Base-by-base conservation (phyloP, 2,797 vertebrate genomes). In the Anguilla megastoma region DNA sequence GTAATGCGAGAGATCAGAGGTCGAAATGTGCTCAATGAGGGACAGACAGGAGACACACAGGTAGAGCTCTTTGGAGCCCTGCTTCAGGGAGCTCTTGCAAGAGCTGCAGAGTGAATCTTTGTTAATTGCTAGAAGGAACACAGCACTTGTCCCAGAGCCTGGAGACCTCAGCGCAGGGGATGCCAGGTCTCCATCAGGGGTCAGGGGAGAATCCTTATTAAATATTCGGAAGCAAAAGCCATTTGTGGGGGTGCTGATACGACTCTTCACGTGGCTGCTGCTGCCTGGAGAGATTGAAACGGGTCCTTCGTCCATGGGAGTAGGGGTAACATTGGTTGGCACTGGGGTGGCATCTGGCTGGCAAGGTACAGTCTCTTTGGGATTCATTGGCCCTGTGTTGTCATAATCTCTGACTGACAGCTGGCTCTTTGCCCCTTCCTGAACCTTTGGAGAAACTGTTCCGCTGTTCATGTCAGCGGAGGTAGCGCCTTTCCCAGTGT, bases 31-130 rank as follows among this genome's bases (percentile, higher is more conserved):
- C 8, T 94, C 95, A 0, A 74, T 93, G 79, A 93, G 93, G 27
- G 95, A 94, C 87, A 93, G 92, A 87, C 95, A 95, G 86, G 94
- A 93, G 87, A 91, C 93, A 91, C 95, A 96, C 12, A 95, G 92
- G 86, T 95, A 94, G 76, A 95, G 85, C 79, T 96, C 94, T 0
- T 95, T 90, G 85, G 90, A 93, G 84, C 94, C 93, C 86, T 92
- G 91, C 54, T 86, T 89, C 0, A 3, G 89, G 88, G 90, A 90
- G 48, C 84, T 89, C 89, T 93, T 92, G 87, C 89, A 92, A 63
- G 86, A 94, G 88, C 92, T 88, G 79, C 88, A 92, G 86, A 85
- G 60, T 45, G 74, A 89, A 76, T 90, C 74, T 87, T 91, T 90
- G 86, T 90, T 91, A 56, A 90, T 89, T 50, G 86, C 89, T 84